These are phyloP conservation scores for Anas acuta DNA, from an alignment of 2,797 vertebrate genomes.

Conservation along the genomic window DNA sequence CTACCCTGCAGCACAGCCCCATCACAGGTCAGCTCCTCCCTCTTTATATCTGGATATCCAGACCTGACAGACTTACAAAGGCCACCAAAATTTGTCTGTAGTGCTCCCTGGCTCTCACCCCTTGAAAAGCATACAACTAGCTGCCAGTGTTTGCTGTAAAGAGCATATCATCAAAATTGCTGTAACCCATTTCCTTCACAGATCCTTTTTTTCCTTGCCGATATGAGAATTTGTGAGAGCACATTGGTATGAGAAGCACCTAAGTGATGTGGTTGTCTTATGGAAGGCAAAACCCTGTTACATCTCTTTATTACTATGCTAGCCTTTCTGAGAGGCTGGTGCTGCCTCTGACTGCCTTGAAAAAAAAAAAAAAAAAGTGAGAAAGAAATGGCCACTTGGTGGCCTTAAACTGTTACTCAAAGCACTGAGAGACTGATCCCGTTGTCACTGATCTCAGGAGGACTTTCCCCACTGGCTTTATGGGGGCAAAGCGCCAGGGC, in stretches of 20 bases:
- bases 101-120: background rate
- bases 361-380: background rate
- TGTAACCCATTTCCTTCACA: background rate
- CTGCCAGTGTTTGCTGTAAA: background rate
- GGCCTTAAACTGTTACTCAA: slow-evolving; percentile 29
- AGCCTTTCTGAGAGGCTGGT: background rate
- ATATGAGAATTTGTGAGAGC: background rate
- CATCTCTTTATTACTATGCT: accelerated
- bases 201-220: background rate
- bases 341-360: background rate
- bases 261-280: background rate
- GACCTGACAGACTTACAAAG: background rate
- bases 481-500: background rate
- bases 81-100: background rate
- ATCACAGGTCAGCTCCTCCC: background rate
- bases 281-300: background rate
- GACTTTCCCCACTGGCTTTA: background rate
- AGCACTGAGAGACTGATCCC: background rate
- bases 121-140: background rate
- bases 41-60: background rate
- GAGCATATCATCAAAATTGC: background rate
- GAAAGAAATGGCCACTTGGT: background rate
- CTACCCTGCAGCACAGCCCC: background rate
- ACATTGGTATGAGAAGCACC: background rate
- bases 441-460: background rate